These are phyloP conservation scores for Hyphantria cunea DNA, from an alignment of 1,140 invertebrate genomes.

Conservation along the genomic window DNA sequence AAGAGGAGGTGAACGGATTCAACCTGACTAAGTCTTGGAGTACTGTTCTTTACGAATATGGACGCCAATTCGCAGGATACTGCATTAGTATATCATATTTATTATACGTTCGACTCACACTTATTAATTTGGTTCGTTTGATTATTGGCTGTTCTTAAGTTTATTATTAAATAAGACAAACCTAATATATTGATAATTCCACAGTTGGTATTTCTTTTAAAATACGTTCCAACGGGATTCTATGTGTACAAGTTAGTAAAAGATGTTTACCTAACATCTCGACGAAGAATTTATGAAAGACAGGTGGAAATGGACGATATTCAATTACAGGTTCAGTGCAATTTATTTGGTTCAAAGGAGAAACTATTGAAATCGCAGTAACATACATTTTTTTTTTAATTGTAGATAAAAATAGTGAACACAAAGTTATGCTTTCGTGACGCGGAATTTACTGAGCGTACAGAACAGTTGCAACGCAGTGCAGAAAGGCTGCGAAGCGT, in stretches of 20 bases:
- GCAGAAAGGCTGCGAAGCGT: conserved; percentile 47
- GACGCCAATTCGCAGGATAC: conserved; percentile 40
- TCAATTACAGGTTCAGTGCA: conserved; percentile 54
- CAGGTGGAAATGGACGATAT: conserved; percentile 64
- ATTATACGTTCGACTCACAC: conserved; percentile 50
- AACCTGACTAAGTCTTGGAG: conserved; percentile 41
- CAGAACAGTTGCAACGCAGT: conserved; percentile 41
- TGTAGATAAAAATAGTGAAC: conserved; percentile 64
- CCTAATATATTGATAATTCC: conserved; percentile 23
- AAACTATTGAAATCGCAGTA: not conserved
- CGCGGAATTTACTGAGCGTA: conserved; percentile 53
- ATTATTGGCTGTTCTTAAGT: not conserved
- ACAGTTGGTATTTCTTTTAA: conserved; percentile 62
- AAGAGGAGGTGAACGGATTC: conserved; percentile 35
- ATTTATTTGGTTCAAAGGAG: not conserved
- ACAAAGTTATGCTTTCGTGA: conserved; percentile 62
- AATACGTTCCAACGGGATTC: conserved; percentile 59
- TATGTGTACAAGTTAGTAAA: conserved; percentile 61
- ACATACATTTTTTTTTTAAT: not conserved
- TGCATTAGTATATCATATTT: conserved; percentile 46
- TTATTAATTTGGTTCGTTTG: conserved; percentile 51
- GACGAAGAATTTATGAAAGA: conserved; percentile 50
- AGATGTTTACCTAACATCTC: conserved; percentile 50
- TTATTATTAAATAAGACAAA: not conserved
- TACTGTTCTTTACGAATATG: conserved; percentile 43